Percentiles rank a stretch among this genome's conserved stretches.
Evolutionary conservation across 2,888 invertebrate species (phyloP).

Genomic region (Clusia tigrina): DNA sequence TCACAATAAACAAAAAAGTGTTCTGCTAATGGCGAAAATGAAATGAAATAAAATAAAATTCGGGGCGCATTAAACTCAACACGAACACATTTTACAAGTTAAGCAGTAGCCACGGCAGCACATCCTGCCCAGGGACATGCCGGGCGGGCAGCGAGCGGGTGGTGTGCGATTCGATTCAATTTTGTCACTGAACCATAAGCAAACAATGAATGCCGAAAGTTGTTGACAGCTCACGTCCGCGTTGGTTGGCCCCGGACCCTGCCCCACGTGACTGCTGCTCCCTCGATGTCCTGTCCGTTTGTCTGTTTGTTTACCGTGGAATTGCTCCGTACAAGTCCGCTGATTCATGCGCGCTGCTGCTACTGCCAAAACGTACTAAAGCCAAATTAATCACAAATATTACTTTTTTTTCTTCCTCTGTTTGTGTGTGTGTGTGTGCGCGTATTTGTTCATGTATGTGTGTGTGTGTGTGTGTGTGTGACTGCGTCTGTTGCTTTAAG

Average conservation of each 20-base stretch:
- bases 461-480: no score
- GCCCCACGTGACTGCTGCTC: no score
- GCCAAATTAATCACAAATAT: conserved; percentile 6
- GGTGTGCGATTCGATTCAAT: conserved; percentile 36
- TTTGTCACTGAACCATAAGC: conserved; percentile 45
- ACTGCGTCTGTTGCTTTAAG: background rate
- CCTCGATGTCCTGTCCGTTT: background rate
- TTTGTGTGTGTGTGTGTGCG: no score
- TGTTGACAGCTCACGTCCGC: conserved; percentile 8
- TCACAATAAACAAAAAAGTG: no score
- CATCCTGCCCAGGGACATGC: background rate
- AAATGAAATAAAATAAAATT: conserved; percentile 6
- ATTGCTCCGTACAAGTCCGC: background rate
- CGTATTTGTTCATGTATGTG: no score
- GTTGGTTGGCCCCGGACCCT: no score
- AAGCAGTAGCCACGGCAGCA: no score
- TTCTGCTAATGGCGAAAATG: conserved; percentile 21
- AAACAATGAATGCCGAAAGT: conserved; percentile 35
- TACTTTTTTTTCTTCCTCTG: no score
- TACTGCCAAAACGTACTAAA: background rate
- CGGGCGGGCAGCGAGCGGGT: background rate
- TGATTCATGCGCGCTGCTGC: background rate
- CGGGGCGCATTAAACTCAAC: background rate
- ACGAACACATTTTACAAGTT: no score
- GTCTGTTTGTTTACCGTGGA: background rate